A percentile compares a stretch with the other conserved stretches of the same genome.
These are phyloP conservation scores for Chaetura pelagica DNA, from an alignment of 2,113 vertebrate species.

Conservation along the genomic window DNA sequence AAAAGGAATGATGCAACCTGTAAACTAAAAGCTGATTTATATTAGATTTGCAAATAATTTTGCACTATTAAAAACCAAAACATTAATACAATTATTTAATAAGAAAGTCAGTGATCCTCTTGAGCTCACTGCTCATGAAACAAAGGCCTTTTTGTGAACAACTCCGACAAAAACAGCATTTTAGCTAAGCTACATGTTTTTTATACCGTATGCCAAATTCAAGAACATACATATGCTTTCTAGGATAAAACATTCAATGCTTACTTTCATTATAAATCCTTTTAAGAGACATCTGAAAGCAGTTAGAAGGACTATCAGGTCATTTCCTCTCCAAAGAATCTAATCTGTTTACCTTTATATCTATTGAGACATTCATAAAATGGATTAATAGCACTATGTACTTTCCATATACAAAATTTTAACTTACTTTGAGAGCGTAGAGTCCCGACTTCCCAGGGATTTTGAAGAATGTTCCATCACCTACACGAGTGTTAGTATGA, in stretches of 20 bases:
- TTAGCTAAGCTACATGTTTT: constrained; percentile 47
- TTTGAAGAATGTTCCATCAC: constrained; percentile 89
- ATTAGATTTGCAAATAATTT: constrained; percentile 26
- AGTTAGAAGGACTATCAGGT: constrained; percentile 58
- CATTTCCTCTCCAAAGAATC: constrained; percentile 51
- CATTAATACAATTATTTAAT: constrained; percentile 16
- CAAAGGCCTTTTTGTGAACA: constrained; percentile 31
- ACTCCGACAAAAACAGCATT: constrained; percentile 57
- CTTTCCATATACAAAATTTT: constrained; percentile 44
- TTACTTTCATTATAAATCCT: constrained; percentile 67
- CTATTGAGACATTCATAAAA: constrained; percentile 57
- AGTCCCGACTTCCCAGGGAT: constrained; percentile 88
- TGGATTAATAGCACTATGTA: constrained; percentile 20
- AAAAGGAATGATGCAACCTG: not conserved
- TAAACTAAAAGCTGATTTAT: constrained; percentile 11
- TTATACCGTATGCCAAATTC: constrained; percentile 43
- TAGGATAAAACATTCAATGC: constrained; percentile 63
- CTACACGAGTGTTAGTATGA: constrained; percentile 87
- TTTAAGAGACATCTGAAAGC: constrained; percentile 71
- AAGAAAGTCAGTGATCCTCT: constrained; percentile 36
- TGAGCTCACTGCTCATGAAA: constrained; percentile 26
- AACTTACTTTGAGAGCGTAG: constrained; percentile 89
- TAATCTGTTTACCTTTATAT: constrained; percentile 66
- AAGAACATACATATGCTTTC: constrained; percentile 50
- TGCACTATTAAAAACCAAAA: constrained; percentile 1